Conservation (phyloP, 1,140 invertebrate species). For the Belonocnema kinseyi region DNA sequence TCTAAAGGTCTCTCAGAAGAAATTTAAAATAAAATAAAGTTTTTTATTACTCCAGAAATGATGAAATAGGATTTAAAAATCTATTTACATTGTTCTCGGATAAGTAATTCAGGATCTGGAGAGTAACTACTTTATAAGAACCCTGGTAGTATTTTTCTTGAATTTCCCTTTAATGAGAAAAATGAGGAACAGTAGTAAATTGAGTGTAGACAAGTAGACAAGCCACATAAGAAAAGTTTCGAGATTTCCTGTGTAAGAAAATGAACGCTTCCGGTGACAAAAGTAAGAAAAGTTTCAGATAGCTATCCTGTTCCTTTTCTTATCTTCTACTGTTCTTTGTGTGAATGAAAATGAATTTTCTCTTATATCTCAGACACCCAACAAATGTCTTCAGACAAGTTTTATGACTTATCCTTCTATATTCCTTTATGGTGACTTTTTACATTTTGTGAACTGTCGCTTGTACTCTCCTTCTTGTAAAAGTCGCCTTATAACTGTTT, state of each 20-base stretch:
- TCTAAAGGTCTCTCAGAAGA: no score
- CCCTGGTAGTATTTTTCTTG: not conserved
- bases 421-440: not conserved
- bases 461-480: not conserved
- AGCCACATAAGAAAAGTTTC: conserved; percentile 18
- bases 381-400: not conserved
- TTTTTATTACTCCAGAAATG: not conserved
- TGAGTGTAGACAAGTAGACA: conserved; percentile 21
- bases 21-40: no score
- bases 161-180: conserved; percentile 2
- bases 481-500: not conserved
- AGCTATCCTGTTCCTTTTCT: not conserved
- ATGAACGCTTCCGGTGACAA: conserved; percentile 9
- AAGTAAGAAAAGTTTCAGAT: conserved; percentile 25
- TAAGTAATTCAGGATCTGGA: not conserved
- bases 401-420: conserved; percentile 7
- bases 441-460: not conserved
- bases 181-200: conserved; percentile 17
- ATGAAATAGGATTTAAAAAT: not conserved
- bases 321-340: not conserved
- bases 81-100: not conserved
- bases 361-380: not conserved
- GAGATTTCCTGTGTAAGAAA: conserved; percentile 22
- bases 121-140: not conserved
- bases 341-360: conserved; percentile 6